A percentile compares a stretch with the other conserved stretches of the same genome.
Conservation (phyloP, 2,797 vertebrate species). For the Emys orbicularis region DNA sequence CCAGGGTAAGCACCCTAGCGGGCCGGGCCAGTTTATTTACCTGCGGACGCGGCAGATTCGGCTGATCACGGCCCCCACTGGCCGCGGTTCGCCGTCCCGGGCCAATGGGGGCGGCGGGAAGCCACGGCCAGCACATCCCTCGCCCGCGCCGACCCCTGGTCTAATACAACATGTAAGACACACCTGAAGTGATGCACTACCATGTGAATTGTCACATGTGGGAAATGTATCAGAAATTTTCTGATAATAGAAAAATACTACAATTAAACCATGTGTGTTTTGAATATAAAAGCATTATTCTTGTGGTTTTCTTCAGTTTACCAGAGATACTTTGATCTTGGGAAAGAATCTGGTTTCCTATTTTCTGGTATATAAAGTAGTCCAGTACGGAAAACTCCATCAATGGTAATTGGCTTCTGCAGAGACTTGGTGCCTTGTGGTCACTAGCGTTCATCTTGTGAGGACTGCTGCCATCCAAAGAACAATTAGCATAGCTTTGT, state of each 20-base stretch:
- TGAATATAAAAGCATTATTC: constrained; percentile 43
- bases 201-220: constrained; percentile 28
- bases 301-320: background rate
- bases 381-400: background rate
- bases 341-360: constrained; percentile 30
- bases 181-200: constrained; percentile 57
- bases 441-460: background rate
- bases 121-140: too few species aligned
- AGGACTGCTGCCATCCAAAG: background rate
- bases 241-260: constrained; percentile 25
- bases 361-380: constrained; percentile 25
- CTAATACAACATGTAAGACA: constrained; percentile 62
- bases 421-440: background rate
- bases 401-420: background rate
- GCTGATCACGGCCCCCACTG: too few species aligned
- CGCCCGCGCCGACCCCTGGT: background rate
- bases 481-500: background rate
- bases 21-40: too few species aligned
- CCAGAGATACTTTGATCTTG: background rate
- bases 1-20: too few species aligned
- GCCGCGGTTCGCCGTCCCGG: too few species aligned
- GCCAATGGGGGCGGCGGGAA: too few species aligned
- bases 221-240: constrained; percentile 26
- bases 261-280: constrained; percentile 45
- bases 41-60: too few species aligned